These are phyloP conservation scores for Deroplatys truncata DNA, from an alignment of 2,888 invertebrate species.

Conservation along the genomic window DNA sequence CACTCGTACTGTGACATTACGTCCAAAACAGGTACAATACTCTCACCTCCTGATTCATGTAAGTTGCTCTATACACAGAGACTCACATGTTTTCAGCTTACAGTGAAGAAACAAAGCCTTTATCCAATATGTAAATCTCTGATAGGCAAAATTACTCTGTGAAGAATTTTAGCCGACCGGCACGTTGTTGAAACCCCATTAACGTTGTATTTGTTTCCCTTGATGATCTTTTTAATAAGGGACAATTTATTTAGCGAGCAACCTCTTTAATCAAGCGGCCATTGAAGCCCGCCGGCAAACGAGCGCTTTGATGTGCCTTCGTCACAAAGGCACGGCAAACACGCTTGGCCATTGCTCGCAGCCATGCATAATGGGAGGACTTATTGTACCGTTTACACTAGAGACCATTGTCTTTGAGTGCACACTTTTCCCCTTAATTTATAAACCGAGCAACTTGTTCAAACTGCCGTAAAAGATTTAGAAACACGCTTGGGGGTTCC, in stretches of 20 bases:
- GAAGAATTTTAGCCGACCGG: not conserved
- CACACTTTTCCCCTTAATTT: not conserved
- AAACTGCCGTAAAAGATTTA: not conserved
- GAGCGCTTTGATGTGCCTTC: not conserved
- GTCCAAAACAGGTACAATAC: no score
- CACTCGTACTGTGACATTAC: no score
- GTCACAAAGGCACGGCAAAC: not conserved
- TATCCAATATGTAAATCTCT: not conserved
- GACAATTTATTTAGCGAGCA: not conserved
- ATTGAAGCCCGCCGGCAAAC: not conserved
- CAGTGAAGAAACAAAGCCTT: not conserved
- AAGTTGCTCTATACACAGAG: not conserved
- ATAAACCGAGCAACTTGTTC: not conserved
- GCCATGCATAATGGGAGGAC: not conserved
- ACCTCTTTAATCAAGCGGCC: not conserved
- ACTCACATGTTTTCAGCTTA: not conserved
- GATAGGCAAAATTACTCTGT: not conserved
- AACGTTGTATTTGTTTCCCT: not conserved
- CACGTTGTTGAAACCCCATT: not conserved
- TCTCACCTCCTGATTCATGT: no score
- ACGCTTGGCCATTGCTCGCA: not conserved
- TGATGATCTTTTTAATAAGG: not conserved
- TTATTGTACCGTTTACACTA: not conserved
- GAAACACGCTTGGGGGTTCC: not conserved
- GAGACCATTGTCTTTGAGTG: not conserved